phyloP scores from a whole-genome alignment of 2,888 invertebrate species.

The Baccha elongata region DNA sequence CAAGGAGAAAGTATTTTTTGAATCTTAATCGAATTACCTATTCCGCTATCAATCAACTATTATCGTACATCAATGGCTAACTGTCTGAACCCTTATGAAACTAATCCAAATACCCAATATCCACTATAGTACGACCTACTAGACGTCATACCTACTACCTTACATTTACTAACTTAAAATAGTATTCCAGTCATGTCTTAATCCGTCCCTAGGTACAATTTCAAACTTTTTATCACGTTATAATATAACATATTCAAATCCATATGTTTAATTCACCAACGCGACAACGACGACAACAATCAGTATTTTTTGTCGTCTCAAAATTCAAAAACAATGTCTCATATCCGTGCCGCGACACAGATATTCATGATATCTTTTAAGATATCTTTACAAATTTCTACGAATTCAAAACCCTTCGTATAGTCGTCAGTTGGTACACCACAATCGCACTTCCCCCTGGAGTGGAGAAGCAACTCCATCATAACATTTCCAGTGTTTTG shows the following conservation, averaged over 20 bases:
- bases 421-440: not conserved
- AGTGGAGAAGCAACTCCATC: not conserved
- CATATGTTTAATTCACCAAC: not conserved
- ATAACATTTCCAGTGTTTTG: not conserved
- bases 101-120: no score
- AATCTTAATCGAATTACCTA: no score
- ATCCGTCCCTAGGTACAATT: no score
- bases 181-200: no score
- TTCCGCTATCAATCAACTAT: no score
- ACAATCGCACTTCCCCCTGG: not conserved
- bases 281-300: not conserved
- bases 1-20: no score
- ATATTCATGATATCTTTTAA: constrained; percentile 53
- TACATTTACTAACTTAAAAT: no score
- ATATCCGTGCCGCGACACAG: constrained; percentile 63
- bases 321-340: constrained; percentile 19
- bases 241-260: not conserved
- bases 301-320: not conserved
- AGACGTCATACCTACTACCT: no score
- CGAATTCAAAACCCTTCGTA: constrained; percentile 60
- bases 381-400: constrained; percentile 50
- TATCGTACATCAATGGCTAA: no score
- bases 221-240: not conserved
- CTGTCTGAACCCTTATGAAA: no score
- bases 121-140: no score